phyloP scores from a whole-genome alignment of 2,113 vertebrate genomes.

The Ahaetulla prasina region DNA sequence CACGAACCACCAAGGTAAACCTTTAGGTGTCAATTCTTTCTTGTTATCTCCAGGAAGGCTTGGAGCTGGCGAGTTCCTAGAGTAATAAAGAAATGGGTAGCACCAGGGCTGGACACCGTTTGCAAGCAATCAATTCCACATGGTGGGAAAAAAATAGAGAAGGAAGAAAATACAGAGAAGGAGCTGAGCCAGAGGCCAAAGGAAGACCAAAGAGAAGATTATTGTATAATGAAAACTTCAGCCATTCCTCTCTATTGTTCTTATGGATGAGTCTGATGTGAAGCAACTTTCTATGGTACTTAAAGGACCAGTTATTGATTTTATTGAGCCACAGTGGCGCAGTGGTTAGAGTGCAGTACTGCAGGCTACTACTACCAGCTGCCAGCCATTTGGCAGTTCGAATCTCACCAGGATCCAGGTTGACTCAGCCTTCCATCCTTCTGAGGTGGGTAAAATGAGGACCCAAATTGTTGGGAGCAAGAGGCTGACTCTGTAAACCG shows the following conservation, averaged over 20 bases:
- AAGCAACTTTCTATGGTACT: not conserved
- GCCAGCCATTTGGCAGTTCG: too few relatives aligned
- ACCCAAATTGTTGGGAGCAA: too few relatives aligned
- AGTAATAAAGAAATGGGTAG: not conserved
- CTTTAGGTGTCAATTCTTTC: conserved; percentile 60
- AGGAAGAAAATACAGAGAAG: not conserved
- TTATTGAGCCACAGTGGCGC: too few relatives aligned
- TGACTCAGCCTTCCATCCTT: too few relatives aligned
- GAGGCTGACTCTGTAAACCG: too few relatives aligned
- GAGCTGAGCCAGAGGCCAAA: not conserved
- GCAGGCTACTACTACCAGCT: too few relatives aligned
- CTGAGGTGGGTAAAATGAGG: too few relatives aligned
- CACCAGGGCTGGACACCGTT: too few relatives aligned
- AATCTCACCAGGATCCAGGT: too few relatives aligned
- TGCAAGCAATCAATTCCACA: not conserved
- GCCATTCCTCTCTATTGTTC: not conserved
- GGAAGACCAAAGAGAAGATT: not conserved
- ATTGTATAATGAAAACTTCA: not conserved
- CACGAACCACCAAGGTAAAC: conserved; percentile 92
- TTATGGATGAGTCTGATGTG: not conserved
- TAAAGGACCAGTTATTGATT: not conserved
- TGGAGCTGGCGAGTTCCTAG: conserved; percentile 54
- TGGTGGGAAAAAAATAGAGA: not conserved
- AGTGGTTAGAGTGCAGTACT: too few relatives aligned
- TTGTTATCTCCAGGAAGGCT: conserved; percentile 57